phyloP scores from a whole-genome alignment of 2,797 vertebrate genomes.

The Apodemus agrarius region DNA sequence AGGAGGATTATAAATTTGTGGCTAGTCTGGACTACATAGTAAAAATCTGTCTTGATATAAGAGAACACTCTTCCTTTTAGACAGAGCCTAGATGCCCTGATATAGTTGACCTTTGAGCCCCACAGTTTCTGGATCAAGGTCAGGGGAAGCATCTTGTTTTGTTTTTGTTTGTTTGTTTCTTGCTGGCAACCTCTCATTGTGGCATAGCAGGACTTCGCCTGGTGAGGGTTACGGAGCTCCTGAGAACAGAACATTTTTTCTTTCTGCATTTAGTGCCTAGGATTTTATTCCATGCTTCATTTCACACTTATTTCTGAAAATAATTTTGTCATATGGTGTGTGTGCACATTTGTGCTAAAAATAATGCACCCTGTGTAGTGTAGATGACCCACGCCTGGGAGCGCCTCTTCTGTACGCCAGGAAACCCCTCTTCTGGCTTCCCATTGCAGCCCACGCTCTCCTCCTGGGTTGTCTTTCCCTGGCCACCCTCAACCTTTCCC shows the following conservation, averaged over 20 bases:
- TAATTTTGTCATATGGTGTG: background rate
- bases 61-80: background rate
- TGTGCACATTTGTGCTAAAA: background rate
- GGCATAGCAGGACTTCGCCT: background rate
- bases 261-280: background rate
- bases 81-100: background rate
- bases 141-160: background rate
- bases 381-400: background rate
- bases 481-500: background rate
- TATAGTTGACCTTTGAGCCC: background rate
- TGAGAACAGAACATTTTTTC: background rate
- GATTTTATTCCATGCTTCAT: background rate
- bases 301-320: constrained; percentile 48
- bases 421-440: background rate
- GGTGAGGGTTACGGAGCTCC: background rate
- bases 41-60: background rate
- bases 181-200: background rate
- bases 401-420: background rate
- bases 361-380: background rate
- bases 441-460: background rate
- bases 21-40: background rate
- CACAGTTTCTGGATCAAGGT: background rate
- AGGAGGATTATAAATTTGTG: background rate
- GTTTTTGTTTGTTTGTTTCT: background rate
- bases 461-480: background rate